Percentiles rank a stretch among this genome's conserved stretches.
These are phyloP conservation scores for Rhadinocentrus ornatus DNA, from an alignment of 2,797 vertebrate species.

Conservation along the genomic window DNA sequence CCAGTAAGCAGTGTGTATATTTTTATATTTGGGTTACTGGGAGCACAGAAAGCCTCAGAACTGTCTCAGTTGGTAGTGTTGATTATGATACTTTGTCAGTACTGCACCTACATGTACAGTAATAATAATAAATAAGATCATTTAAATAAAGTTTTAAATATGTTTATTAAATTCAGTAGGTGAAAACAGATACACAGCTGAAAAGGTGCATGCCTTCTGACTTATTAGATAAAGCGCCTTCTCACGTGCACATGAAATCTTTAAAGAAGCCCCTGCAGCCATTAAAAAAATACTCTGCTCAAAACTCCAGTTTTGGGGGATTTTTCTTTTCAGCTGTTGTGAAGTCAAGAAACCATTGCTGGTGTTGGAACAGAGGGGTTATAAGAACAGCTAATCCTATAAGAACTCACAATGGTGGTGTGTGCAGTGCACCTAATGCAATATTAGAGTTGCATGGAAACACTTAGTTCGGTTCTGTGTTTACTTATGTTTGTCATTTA, in stretches of 20 bases:
- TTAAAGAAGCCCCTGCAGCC: neutral
- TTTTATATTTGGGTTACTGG: neutral
- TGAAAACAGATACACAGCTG: too few species aligned
- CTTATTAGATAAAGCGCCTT: neutral
- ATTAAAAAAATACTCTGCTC: constrained; percentile 21
- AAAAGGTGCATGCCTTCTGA: neutral
- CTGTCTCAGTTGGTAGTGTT: too few species aligned
- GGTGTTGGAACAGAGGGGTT: constrained; percentile 39
- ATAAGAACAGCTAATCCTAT: constrained; percentile 37
- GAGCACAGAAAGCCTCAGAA: constrained; percentile 6
- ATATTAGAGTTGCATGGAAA: neutral
- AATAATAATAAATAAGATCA: too few species aligned
- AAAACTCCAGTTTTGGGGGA: constrained; percentile 5
- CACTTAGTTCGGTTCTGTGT: neutral
- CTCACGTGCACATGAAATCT: neutral
- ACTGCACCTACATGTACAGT: neutral
- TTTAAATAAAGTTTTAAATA: too few species aligned
- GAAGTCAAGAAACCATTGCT: constrained; percentile 3
- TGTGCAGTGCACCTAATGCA: constrained; percentile 5
- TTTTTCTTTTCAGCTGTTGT: constrained; percentile 32
- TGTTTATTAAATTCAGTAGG: too few species aligned
- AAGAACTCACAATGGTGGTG: constrained; percentile 28
- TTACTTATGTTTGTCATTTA: neutral
- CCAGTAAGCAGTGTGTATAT: neutral
- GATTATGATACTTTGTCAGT: too few species aligned